Evolutionary conservation across 2,888 invertebrate species (phyloP).

Genomic region (Antheraea assamensis): DNA sequence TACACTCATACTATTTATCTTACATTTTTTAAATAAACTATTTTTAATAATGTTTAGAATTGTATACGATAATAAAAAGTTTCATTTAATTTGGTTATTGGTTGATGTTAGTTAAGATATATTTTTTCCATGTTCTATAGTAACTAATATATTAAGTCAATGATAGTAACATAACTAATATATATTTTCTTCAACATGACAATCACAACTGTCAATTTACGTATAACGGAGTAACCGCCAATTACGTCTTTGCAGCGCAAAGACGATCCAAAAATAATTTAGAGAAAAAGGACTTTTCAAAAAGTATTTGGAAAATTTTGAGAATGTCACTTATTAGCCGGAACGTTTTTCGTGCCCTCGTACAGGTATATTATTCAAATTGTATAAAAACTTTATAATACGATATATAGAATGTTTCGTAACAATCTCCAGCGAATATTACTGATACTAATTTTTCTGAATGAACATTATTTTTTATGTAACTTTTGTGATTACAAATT

Average conservation of each 20-base stretch:
- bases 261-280: conserved; percentile 65
- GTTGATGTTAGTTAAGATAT: not conserved
- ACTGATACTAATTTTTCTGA: conserved; percentile 23
- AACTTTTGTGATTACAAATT: not conserved
- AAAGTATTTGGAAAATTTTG: conserved; percentile 38
- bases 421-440: conserved; percentile 45
- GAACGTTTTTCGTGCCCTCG: conserved; percentile 64
- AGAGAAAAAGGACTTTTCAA: conserved; percentile 49
- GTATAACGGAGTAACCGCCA: conserved; percentile 39
- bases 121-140: not conserved
- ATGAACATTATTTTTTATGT: conserved; percentile 27
- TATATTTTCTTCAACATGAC: not conserved
- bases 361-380: conserved; percentile 59
- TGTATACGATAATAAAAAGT: not conserved
- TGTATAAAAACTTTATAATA: conserved; percentile 22
- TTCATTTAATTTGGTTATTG: not conserved
- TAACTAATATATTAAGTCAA: too few relatives aligned
- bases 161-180: too few relatives aligned
- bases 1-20: not conserved
- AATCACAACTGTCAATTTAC: conserved; percentile 7
- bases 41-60: not conserved
- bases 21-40: not conserved
- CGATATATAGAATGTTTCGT: conserved; percentile 60
- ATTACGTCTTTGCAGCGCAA: conserved; percentile 55
- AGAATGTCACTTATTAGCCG: conserved; percentile 72